phyloP scores from a whole-genome alignment of 2,113 vertebrate genomes.

The Stegostoma tigrinum region DNA sequence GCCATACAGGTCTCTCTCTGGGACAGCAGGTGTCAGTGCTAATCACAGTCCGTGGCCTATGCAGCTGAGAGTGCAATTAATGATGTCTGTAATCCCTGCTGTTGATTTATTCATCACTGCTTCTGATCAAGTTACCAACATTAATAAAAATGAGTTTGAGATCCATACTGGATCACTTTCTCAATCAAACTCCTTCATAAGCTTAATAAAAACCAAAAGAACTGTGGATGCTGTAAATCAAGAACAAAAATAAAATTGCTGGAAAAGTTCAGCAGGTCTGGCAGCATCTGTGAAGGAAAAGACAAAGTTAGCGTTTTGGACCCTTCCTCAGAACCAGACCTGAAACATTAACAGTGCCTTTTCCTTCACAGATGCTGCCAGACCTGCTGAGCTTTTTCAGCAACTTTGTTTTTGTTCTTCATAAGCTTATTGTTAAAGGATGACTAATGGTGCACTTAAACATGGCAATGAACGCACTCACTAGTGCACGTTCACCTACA shows the following conservation, averaged over 20 bases:
- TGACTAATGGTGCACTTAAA: background rate
- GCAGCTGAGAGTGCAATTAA: conserved; percentile 12
- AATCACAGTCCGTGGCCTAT: background rate
- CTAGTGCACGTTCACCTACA: background rate
- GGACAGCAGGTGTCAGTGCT: background rate
- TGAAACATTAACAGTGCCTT: no score
- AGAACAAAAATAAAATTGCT: no score
- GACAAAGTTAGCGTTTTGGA: no score
- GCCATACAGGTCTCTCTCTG: background rate
- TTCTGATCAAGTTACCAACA: background rate
- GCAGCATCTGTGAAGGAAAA: no score
- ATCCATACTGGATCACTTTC: background rate
- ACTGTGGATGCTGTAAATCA: no score
- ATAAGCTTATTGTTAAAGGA: background rate
- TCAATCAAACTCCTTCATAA: background rate
- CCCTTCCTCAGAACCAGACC: no score
- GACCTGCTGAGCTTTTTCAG: no score
- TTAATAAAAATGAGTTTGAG: conserved; percentile 20
- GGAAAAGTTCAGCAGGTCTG: no score
- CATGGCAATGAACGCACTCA: background rate
- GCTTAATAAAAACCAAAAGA: no score
- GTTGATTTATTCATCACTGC: conserved; percentile 34
- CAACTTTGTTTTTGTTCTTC: background rate
- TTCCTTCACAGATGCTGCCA: no score
- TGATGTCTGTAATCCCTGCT: conserved; percentile 22